These are phyloP conservation scores for Odiellus spinosus DNA, from an alignment of 2,888 invertebrate genomes.

Conservation along the genomic window DNA sequence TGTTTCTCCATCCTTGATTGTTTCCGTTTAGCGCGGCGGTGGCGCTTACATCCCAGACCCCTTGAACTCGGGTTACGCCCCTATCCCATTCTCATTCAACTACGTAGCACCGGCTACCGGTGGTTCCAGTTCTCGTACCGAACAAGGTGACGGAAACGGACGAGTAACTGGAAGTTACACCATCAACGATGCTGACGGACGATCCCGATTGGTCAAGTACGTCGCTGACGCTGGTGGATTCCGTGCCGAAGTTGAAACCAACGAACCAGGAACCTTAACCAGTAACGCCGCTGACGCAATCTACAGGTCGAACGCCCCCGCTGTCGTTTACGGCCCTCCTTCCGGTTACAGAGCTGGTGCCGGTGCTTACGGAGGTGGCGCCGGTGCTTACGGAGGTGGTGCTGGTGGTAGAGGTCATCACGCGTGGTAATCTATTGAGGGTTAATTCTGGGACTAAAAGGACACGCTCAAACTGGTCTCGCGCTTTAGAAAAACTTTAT, in stretches of 20 bases:
- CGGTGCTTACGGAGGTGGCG: background rate
- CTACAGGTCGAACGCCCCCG: conserved; percentile 12
- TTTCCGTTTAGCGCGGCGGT: too few relatives aligned
- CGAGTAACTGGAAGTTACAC: conserved; percentile 17
- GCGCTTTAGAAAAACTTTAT: too few relatives aligned
- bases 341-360: too few relatives aligned
- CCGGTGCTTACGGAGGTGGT: conserved; percentile 2
- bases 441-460: background rate
- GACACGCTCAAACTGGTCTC: background rate
- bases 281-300: conserved; percentile 16
- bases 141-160: conserved; percentile 15
- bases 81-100: conserved; percentile 11
- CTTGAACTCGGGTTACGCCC: background rate
- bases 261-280: conserved; percentile 18
- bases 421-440: background rate
- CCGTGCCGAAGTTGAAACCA: conserved; percentile 18
- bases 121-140: conserved; percentile 12
- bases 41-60: too few relatives aligned
- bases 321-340: too few relatives aligned
- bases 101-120: conserved; percentile 11
- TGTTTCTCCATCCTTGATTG: too few relatives aligned
- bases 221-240: conserved; percentile 19
- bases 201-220: conserved; percentile 17
- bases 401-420: background rate
- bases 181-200: conserved; percentile 17